A percentile compares a stretch with the other conserved stretches of the same genome.
Conservation (phyloP, 2,888 invertebrate species). For the Oligia fasciuncula region DNA sequence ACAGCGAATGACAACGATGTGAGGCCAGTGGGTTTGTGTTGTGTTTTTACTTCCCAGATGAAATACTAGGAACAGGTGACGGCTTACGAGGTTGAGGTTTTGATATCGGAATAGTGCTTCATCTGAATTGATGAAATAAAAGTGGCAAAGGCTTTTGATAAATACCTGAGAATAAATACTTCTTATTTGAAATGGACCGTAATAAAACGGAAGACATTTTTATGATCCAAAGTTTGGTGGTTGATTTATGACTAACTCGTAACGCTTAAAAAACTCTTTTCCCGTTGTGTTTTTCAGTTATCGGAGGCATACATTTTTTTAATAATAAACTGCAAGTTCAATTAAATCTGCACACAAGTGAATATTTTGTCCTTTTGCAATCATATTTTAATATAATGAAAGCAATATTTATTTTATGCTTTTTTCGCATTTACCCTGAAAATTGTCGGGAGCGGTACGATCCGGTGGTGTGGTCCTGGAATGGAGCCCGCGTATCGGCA, state of each 20-base stretch:
- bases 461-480: background rate
- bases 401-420: background rate
- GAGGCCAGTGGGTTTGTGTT: background rate
- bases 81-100: background rate
- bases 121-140: background rate
- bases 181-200: conserved; percentile 1
- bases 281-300: background rate
- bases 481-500: background rate
- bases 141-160: background rate
- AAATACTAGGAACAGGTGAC: background rate
- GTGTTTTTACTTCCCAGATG: too few species aligned
- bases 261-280: background rate
- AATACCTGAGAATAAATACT: background rate
- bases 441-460: background rate
- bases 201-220: conserved; percentile 5
- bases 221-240: background rate
- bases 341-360: background rate
- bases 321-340: background rate
- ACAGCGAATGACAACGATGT: background rate
- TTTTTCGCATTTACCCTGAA: background rate
- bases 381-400: background rate
- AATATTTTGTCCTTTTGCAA: background rate
- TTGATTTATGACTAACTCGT: background rate
- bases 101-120: background rate
- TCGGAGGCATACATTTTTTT: background rate